Evolutionary conservation across 2,888 invertebrate genomes (phyloP).

Genomic region (Sicus ferrugineus): DNA sequence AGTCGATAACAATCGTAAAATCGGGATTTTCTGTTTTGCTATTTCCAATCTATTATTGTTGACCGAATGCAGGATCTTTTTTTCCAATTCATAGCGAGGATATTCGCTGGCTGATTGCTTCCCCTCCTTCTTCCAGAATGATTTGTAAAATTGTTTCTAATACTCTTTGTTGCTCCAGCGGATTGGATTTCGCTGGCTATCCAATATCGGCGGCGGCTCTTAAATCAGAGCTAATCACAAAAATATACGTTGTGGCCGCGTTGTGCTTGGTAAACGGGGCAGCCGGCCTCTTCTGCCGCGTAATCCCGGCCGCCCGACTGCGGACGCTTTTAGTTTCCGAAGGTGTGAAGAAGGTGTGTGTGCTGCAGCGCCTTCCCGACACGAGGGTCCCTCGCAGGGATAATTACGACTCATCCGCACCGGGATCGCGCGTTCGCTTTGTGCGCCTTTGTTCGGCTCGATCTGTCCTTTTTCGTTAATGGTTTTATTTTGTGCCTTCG

Average conservation of each 20-base stretch:
- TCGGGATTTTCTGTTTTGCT: too few species aligned
- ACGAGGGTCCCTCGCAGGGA: conserved; percentile 40
- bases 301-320: neutral
- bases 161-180: too few species aligned
- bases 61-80: too few species aligned
- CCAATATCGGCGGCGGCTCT: neutral
- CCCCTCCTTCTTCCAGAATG: too few species aligned
- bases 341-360: conserved; percentile 62
- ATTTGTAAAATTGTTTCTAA: too few species aligned
- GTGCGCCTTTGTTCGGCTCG: conserved; percentile 28
- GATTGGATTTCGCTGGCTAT: too few species aligned
- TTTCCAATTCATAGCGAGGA: too few species aligned
- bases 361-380: conserved; percentile 57
- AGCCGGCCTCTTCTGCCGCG: too few species aligned
- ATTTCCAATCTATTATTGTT: too few species aligned
- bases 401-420: conserved; percentile 55
- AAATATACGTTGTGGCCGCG: neutral
- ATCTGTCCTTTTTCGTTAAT: conserved; percentile 28
- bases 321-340: conserved; percentile 34
- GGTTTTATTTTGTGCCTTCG: conserved; percentile 32
- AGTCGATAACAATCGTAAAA: too few species aligned
- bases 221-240: neutral
- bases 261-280: neutral
- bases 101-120: too few species aligned
- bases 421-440: conserved; percentile 24